These are phyloP conservation scores for Oreochromis aureus DNA, from an alignment of 2,113 vertebrate genomes.

Conservation along the genomic window DNA sequence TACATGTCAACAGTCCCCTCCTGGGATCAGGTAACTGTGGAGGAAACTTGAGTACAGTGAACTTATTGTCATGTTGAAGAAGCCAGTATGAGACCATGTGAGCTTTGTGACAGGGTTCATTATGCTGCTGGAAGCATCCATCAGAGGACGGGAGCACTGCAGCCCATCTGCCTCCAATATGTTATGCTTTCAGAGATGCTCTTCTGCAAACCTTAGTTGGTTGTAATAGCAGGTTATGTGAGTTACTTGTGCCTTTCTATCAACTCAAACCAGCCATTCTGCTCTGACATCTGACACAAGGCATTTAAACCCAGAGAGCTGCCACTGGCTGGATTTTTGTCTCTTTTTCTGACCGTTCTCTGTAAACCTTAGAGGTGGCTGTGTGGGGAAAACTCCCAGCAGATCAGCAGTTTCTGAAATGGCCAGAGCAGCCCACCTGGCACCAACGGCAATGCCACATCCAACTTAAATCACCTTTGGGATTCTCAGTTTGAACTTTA, in stretches of 20 bases:
- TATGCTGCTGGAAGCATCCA: neutral
- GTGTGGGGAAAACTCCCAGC: neutral
- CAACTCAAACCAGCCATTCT: neutral
- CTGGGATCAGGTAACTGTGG: neutral
- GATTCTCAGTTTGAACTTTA: neutral
- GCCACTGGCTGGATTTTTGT: neutral
- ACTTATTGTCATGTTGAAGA: neutral
- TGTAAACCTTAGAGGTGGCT: neutral
- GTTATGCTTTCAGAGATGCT: neutral
- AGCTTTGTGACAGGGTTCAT: neutral
- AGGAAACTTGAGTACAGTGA: fast-evolving
- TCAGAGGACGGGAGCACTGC: neutral
- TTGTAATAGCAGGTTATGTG: neutral
- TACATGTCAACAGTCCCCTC: neutral
- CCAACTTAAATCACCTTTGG: neutral
- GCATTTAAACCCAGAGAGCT: neutral
- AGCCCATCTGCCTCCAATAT: neutral
- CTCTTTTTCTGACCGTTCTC: neutral
- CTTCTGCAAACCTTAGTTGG: neutral
- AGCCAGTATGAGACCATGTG: neutral
- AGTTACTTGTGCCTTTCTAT: neutral
- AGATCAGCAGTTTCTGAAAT: neutral
- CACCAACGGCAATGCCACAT: neutral
- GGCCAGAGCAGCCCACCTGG: neutral
- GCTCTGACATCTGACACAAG: neutral